phyloP scores from a whole-genome alignment of 2,113 vertebrate species.

The Zosterops japonicus region DNA sequence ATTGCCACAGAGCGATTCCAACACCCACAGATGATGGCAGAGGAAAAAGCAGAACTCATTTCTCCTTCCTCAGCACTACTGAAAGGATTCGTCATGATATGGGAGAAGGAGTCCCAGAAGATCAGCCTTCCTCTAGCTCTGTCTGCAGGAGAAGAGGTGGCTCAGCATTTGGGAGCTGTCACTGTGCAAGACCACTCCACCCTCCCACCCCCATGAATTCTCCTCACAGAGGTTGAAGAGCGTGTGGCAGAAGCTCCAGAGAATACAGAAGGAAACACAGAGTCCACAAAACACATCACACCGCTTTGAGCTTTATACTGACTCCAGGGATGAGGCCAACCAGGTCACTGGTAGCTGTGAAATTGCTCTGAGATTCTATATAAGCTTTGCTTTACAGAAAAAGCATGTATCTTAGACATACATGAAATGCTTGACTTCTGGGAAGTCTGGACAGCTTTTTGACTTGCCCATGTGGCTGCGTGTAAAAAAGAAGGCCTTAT shows the following conservation, averaged over 20 bases:
- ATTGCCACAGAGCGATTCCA: neutral
- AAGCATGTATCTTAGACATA: neutral
- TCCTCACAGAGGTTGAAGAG: neutral
- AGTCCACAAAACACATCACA: neutral
- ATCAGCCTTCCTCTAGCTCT: neutral
- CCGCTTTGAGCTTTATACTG: neutral
- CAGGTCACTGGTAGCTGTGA: neutral
- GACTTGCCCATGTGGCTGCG: neutral
- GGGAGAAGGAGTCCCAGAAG: neutral
- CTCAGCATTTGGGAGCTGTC: slow-evolving; percentile 5
- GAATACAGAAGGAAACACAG: neutral
- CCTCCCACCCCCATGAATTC: neutral
- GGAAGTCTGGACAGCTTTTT: neutral
- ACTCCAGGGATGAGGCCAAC: neutral
- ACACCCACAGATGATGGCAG: neutral
- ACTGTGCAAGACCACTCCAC: neutral
- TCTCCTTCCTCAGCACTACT: slow-evolving; percentile 8
- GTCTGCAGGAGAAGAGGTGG: neutral
- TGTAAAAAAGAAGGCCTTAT: neutral
- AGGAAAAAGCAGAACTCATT: neutral
- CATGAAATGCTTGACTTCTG: neutral
- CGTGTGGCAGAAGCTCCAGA: neutral
- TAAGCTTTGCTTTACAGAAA: neutral
- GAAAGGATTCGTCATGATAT: neutral
- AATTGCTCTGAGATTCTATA: neutral